These are phyloP conservation scores for Lordiphosa fenestrarum DNA, from an alignment of 2,888 invertebrate genomes.

Conservation along the genomic window DNA sequence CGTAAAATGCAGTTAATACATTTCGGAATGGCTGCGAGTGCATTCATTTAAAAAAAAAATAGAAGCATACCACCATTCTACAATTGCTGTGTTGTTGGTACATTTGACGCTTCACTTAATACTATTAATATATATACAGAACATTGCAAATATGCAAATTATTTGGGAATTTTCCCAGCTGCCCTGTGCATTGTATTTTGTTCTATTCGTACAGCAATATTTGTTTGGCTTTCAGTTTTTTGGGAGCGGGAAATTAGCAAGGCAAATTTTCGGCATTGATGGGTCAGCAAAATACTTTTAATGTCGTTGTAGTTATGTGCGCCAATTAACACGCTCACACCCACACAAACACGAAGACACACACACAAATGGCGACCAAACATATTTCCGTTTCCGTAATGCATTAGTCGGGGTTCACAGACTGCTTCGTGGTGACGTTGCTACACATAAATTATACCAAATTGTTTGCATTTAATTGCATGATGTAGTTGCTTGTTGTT, in stretches of 20 bases:
- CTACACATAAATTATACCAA: constrained; percentile 69
- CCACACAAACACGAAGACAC: neutral
- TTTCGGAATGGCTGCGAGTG: constrained; percentile 10
- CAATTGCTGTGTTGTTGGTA: constrained; percentile 28
- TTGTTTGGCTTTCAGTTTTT: constrained; percentile 14
- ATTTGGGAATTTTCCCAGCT: constrained; percentile 24
- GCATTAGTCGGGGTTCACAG: constrained; percentile 58
- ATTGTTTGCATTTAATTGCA: constrained; percentile 74
- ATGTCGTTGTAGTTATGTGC: constrained; percentile 24
- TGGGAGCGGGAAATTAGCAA: constrained; percentile 43
- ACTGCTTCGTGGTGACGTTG: constrained; percentile 40
- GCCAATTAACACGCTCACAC: constrained; percentile 20
- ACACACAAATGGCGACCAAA: constrained; percentile 41
- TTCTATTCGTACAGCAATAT: constrained; percentile 9
- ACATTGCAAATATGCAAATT: constrained; percentile 34
- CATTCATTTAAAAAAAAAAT: constrained; percentile 8
- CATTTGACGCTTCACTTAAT: constrained; percentile 47
- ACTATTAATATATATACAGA: constrained; percentile 38
- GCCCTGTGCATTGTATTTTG: constrained; percentile 1
- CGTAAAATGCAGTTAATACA: constrained; percentile 55
- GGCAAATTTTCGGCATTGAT: constrained; percentile 43
- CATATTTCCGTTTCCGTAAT: constrained; percentile 73
- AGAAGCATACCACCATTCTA: neutral
- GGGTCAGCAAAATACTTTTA: constrained; percentile 47
- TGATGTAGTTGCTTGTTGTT: constrained; percentile 37